Percentiles rank a stretch among this genome's conserved stretches.
Conservation (phyloP, 2,797 vertebrate genomes). For the Chromis chromis region DNA sequence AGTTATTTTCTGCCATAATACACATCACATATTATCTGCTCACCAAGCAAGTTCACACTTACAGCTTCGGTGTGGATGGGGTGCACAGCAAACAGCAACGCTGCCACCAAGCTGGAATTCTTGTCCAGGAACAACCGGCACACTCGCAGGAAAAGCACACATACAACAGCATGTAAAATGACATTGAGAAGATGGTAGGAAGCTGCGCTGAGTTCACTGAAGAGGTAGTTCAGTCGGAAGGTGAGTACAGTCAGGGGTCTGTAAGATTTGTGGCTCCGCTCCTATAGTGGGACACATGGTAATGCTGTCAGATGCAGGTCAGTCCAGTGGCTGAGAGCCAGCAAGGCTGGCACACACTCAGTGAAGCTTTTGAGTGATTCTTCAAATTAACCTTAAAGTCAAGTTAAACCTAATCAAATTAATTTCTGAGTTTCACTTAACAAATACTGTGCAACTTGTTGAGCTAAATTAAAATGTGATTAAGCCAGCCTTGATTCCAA, state of each 20-base stretch:
- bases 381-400: neutral
- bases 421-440: too few species aligned
- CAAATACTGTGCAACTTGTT: neutral
- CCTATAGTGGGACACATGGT: conserved; percentile 79
- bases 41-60: conserved; percentile 72
- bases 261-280: conserved; percentile 98
- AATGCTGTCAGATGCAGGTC: conserved; percentile 4
- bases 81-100: conserved; percentile 95
- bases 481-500: neutral
- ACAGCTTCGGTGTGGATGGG: conserved; percentile 98
- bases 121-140: conserved; percentile 92
- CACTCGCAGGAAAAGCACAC: conserved; percentile 93
- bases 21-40: neutral
- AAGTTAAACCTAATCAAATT: neutral
- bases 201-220: conserved; percentile 92
- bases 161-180: conserved; percentile 90
- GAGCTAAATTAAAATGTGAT: neutral
- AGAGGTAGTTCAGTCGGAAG: conserved; percentile 95
- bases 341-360: neutral
- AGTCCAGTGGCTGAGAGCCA: neutral
- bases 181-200: conserved; percentile 97
- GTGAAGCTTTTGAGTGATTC: neutral
- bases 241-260: conserved; percentile 96
- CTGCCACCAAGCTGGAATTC: conserved; percentile 89
- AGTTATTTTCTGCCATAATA: neutral